Conservation (phyloP, 92 coral and sea anemone species). For the Blastomussa wellsi region DNA sequence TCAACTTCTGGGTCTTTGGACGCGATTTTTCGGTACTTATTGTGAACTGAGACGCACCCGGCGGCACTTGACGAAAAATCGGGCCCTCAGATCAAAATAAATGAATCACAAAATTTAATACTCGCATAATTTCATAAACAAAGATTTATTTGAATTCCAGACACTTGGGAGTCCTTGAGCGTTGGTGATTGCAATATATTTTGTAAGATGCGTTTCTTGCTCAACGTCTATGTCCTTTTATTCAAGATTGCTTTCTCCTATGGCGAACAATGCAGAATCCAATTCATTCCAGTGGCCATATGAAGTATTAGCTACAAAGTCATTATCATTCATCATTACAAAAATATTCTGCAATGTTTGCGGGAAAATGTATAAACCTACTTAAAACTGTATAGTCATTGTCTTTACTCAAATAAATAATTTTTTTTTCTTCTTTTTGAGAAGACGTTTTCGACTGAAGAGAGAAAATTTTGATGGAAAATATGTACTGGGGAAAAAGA, state of each 20-base stretch:
- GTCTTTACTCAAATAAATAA: not conserved
- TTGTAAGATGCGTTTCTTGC: not conserved
- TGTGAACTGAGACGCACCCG: not conserved
- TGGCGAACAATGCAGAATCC: not conserved
- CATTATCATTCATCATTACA: not conserved
- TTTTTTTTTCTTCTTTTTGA: not conserved
- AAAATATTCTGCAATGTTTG: conserved; percentile 1
- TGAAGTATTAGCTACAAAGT: not conserved
- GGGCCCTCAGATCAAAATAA: not conserved
- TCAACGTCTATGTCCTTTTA: not conserved
- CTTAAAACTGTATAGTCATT: not conserved
- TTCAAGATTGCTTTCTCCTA: not conserved
- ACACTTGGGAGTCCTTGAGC: conserved; percentile 12
- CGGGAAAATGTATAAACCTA: not conserved
- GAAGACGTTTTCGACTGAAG: not conserved
- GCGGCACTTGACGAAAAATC: not conserved
- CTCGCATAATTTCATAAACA: conserved; percentile 6
- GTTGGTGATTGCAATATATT: conserved; percentile 1
- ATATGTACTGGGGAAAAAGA: not conserved
- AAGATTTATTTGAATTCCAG: conserved; percentile 24
- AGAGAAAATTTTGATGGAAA: not conserved
- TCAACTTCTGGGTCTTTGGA: not conserved
- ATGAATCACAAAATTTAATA: not conserved
- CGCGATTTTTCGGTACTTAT: not conserved
- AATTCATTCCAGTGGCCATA: not conserved